These are phyloP conservation scores for Corvus cornix DNA, from an alignment of 2,113 vertebrate species.

Conservation along the genomic window DNA sequence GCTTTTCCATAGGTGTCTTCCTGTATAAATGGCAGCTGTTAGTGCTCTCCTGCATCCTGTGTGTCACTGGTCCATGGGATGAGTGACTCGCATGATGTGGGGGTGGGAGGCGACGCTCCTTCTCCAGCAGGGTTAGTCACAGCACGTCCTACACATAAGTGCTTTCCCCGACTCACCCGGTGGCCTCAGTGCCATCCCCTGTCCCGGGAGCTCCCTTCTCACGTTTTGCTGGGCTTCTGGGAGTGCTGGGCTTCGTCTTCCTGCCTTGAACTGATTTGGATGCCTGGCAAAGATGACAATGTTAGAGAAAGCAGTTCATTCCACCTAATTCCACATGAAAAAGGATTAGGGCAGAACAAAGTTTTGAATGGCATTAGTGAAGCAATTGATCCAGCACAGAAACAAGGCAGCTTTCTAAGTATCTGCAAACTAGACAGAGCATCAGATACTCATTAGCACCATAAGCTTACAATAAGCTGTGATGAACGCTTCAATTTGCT, in stretches of 20 bases:
- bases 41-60: background rate
- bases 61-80: background rate
- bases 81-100: background rate
- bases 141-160: background rate
- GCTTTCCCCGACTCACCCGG: background rate
- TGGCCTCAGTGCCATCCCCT: background rate
- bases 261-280: background rate
- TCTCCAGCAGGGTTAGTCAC: background rate
- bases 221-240: background rate
- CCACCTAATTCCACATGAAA: background rate
- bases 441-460: conserved; percentile 6
- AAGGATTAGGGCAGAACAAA: background rate
- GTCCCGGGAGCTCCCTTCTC: background rate
- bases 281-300: background rate
- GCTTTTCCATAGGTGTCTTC: background rate
- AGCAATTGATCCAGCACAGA: background rate
- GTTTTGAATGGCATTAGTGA: background rate
- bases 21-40: background rate
- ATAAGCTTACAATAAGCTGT: background rate
- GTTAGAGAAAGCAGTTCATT: background rate
- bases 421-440: background rate
- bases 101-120: background rate
- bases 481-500: background rate
- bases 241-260: background rate
- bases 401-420: background rate